Percentiles rank a stretch among this genome's conserved stretches.
Conservation (phyloP, 2,888 invertebrate genomes). For the Mongoloraphidia duomilia region DNA sequence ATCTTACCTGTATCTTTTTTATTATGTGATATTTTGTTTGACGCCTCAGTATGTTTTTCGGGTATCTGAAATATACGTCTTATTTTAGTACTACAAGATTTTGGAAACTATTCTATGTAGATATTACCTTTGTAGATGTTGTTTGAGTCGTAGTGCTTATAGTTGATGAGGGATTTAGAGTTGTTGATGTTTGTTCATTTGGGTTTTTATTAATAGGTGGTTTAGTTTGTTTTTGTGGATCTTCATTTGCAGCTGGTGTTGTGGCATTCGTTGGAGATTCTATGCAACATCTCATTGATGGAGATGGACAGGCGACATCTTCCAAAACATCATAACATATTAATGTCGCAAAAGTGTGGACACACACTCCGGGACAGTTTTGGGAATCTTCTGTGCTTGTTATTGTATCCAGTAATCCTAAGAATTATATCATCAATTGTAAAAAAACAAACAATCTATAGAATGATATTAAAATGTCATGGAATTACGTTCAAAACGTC, state of each 20-base stretch:
- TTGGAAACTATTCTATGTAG: not conserved
- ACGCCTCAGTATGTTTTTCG: constrained; percentile 4
- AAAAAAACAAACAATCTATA: not conserved
- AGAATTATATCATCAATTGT: constrained; percentile 10
- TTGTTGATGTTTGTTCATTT: constrained; percentile 16
- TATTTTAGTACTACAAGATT: not conserved
- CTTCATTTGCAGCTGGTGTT: constrained; percentile 8
- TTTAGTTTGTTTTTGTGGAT: constrained; percentile 15
- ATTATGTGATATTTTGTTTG: constrained; percentile 5
- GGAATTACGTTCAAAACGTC: not conserved
- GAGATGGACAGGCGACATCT: constrained; percentile 63
- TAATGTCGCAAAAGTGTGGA: constrained; percentile 70
- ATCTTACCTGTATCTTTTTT: constrained; percentile 9
- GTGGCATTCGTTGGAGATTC: constrained; percentile 49
- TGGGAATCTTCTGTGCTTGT: constrained; percentile 73
- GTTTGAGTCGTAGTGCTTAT: constrained; percentile 14
- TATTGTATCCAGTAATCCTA: constrained; percentile 72
- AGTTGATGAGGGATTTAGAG: constrained; percentile 20
- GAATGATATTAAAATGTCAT: not conserved
- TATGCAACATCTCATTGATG: constrained; percentile 73
- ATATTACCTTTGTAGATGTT: constrained; percentile 18
- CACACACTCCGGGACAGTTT: constrained; percentile 80
- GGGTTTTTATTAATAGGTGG: constrained; percentile 14
- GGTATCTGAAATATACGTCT: not conserved
- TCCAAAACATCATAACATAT: constrained; percentile 77